Evolutionary conservation across 2,888 invertebrate species (phyloP).

Genomic region (Dichetophora obliterata): DNA sequence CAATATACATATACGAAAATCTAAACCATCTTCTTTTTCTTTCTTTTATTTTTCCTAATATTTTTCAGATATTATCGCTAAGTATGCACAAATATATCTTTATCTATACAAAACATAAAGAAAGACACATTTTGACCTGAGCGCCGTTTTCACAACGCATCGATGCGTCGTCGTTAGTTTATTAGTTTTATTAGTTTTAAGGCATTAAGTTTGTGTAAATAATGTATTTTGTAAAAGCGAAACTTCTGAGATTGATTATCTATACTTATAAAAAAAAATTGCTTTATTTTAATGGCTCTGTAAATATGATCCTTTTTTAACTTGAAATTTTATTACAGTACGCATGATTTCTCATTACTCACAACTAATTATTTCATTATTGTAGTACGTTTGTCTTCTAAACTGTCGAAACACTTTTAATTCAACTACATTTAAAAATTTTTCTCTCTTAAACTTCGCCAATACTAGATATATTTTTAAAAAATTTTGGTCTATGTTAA

Average conservation of each 20-base stretch:
- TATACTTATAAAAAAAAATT: background rate
- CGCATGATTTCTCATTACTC: background rate
- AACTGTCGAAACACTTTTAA: background rate
- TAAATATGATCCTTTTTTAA: background rate
- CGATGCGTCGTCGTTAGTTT: constrained; percentile 5
- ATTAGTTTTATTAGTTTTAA: constrained; percentile 10
- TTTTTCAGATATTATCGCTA: constrained; percentile 55
- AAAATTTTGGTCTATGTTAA: background rate
- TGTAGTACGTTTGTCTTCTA: background rate
- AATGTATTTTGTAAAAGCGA: background rate
- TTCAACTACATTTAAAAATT: background rate
- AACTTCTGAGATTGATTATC: background rate
- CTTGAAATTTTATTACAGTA: background rate
- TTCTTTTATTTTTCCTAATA: constrained; percentile 30
- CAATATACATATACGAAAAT: background rate
- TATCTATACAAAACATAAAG: background rate
- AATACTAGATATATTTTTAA: background rate
- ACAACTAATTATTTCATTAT: background rate
- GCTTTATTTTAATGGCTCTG: background rate
- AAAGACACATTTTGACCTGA: constrained; percentile 14
- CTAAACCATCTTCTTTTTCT: constrained; percentile 28
- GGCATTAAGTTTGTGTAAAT: background rate
- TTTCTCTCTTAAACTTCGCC: background rate
- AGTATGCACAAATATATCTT: constrained; percentile 22
- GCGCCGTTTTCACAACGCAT: constrained; percentile 14